phyloP scores from a whole-genome alignment of 2,113 vertebrate genomes.

The Mustelus asterias region DNA sequence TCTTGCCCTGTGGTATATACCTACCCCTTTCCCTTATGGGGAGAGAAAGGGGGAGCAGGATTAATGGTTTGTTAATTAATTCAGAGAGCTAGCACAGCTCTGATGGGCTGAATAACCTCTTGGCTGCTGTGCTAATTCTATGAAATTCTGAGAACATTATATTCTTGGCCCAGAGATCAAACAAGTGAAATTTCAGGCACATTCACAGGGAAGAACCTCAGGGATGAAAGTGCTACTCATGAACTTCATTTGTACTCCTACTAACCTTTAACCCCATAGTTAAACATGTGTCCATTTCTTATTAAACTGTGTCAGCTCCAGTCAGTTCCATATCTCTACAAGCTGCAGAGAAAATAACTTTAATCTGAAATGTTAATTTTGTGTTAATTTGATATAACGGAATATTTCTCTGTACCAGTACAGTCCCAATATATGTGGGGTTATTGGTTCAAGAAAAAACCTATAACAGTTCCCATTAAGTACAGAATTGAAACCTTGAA shows the following conservation, averaged over 20 bases:
- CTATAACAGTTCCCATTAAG: not conserved
- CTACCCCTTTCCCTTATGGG: too few species aligned
- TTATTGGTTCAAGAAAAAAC: not conserved
- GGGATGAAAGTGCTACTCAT: not conserved
- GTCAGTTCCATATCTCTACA: not conserved
- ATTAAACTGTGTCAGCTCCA: not conserved
- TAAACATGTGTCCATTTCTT: not conserved
- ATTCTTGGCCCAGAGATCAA: not conserved
- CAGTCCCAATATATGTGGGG: not conserved
- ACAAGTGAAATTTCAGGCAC: not conserved
- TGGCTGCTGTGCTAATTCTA: not conserved
- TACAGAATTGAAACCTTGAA: not conserved
- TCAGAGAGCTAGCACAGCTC: not conserved
- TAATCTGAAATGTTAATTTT: not conserved
- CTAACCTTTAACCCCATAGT: not conserved
- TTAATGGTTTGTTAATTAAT: not conserved
- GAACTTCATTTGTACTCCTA: not conserved
- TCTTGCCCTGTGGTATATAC: too few species aligned
- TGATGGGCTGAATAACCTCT: not conserved
- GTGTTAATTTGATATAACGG: not conserved
- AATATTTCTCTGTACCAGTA: not conserved
- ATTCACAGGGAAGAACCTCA: not conserved
- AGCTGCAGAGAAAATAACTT: not conserved
- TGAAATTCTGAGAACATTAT: not conserved
- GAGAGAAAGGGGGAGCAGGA: not conserved